Conservation (phyloP, 37 sponge, comb jelly and placozoan species). For the Chondrosia reniformis region DNA sequence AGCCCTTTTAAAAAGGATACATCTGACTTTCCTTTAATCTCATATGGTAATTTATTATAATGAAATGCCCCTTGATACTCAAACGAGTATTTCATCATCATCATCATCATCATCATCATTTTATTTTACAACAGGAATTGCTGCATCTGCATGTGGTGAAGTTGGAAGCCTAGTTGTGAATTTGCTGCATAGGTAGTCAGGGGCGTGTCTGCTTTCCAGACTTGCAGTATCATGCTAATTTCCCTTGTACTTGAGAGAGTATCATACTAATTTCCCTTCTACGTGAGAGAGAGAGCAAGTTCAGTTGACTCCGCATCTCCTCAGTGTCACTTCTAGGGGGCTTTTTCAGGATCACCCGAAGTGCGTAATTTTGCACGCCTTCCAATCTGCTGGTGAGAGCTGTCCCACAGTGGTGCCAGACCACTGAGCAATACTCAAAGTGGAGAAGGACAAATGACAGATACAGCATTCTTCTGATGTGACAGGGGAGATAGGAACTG, state of each 20-base stretch:
- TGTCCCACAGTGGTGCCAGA: neutral
- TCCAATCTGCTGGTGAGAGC: neutral
- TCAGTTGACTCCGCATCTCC: too few relatives aligned
- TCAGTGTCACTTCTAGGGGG: too few relatives aligned
- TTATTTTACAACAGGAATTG: too few relatives aligned
- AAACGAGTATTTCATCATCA: neutral
- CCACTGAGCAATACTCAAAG: neutral
- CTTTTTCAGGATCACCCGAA: slow-evolving; percentile 4
- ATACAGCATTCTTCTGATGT: neutral
- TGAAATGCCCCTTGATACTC: too few relatives aligned
- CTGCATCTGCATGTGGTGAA: neutral
- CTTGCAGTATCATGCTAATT: too few relatives aligned
- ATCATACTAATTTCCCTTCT: too few relatives aligned
- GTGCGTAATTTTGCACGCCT: neutral
- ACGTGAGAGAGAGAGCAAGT: too few relatives aligned
- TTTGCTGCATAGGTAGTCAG: neutral
- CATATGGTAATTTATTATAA: too few relatives aligned
- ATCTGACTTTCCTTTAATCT: too few relatives aligned
- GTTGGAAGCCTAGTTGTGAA: neutral
- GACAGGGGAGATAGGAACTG: neutral
- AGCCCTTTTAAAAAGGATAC: too few relatives aligned
- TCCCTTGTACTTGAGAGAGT: too few relatives aligned
- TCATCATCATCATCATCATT: neutral
- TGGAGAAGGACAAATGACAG: neutral
- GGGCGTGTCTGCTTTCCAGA: neutral